These are phyloP conservation scores for Percopsis omiscomaycus DNA, from an alignment of 2,797 vertebrate species.

Conservation along the genomic window DNA sequence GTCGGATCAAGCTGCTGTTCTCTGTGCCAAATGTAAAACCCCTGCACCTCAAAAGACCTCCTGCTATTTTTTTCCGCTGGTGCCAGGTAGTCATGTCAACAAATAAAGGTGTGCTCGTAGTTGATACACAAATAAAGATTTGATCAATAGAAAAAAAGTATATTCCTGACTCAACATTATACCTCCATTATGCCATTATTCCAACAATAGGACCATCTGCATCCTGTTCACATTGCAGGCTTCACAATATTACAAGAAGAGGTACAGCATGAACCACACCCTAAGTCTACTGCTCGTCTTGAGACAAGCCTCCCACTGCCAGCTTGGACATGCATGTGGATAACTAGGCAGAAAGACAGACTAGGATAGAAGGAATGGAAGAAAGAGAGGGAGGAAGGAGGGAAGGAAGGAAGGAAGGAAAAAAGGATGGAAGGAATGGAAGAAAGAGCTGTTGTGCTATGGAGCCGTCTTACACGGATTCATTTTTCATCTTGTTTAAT, in stretches of 20 bases:
- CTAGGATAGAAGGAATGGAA: neutral
- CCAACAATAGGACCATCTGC: constrained; percentile 51
- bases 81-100: constrained; percentile 9
- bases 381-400: neutral
- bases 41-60: constrained; percentile 4
- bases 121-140: neutral
- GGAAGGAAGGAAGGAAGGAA: constrained; percentile 2
- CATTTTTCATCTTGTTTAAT: neutral
- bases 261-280: constrained; percentile 41
- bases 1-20: constrained; percentile 8
- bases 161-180: neutral
- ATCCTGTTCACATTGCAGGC: constrained; percentile 40
- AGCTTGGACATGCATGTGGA: constrained; percentile 64
- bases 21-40: constrained; percentile 22
- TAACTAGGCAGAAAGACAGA: constrained; percentile 29
- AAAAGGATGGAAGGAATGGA: constrained; percentile 11
- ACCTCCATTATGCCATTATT: constrained; percentile 18
- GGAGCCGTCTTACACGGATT: no score
- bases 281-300: constrained; percentile 48
- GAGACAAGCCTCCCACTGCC: constrained; percentile 52
- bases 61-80: neutral
- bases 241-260: constrained; percentile 31
- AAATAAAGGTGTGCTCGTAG: constrained; percentile 8
- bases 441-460: neutral
- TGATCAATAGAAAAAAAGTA: neutral